Base-by-base conservation (phyloP, 92 coral and sea anemone genomes). In the Scolanthus callimorphus region DNA sequence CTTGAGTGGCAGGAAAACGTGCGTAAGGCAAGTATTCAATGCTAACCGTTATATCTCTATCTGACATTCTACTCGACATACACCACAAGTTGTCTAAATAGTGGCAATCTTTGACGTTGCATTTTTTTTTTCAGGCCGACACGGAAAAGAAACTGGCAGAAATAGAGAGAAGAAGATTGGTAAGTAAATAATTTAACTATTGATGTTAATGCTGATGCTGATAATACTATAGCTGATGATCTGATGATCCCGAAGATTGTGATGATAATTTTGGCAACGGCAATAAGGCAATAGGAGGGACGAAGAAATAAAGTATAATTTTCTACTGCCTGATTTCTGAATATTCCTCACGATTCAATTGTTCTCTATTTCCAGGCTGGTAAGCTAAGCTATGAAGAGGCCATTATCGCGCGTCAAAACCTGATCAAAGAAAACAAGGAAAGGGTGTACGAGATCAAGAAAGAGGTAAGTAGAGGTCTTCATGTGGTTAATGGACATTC, bases 371-470 rank as follows among this genome's bases (percentile, higher is more conserved):
- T 34, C 15, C 41, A 92, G 98, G 98, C 88, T 65, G 98, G 98
- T 27, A 77, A 71, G 45, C 73, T 92, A 17, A 88, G 98, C 57
- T 84, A 92, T 41, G 98, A 92, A 66, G 98, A 92, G 25, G 98
- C 98, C n/a, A 92, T 92, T 43, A 60, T 92, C 34, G 98, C 98
- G 4, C 59, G 98, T 45, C 98, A 92, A 65, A 80, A 78, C 9
- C 59, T 92, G 55, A 88, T 92, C 60, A 92, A 66, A 57, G 94
- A 92, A 28, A 92, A 92, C 64, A 95, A 92, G 55, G 69, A 80
- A 38, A 76, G 88, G 26, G 98, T 92, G 21, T 59, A 63, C 59
- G 83, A 88, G 52, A 88, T 92, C 29, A 92, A 88, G 49, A 85
- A 80, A 41, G 87, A 92, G 94, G 98, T 92, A 53, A n/a, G n/a